Evolutionary conservation across 2,113 vertebrate species (phyloP).

Genomic region (Choloepus hoffmanni): DNA sequence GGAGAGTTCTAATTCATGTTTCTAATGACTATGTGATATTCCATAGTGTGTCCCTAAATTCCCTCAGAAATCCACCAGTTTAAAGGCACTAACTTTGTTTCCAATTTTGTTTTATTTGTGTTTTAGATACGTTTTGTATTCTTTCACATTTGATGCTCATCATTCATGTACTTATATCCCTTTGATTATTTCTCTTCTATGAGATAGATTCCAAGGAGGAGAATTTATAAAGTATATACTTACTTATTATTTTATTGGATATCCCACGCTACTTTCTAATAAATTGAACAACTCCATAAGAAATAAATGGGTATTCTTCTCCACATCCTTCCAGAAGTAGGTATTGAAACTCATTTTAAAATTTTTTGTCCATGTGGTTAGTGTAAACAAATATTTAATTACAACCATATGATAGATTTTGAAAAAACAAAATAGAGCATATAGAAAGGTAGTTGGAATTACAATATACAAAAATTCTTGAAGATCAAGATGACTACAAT

Average conservation of each 20-base stretch:
- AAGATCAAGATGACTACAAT: neutral
- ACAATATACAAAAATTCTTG: neutral
- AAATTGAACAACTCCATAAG: neutral
- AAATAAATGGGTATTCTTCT: neutral
- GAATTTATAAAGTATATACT: neutral
- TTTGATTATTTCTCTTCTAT: neutral
- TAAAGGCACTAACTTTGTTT: neutral
- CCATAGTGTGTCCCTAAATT: neutral
- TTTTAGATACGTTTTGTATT: neutral
- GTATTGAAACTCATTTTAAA: neutral
- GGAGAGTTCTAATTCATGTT: neutral
- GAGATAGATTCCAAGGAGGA: neutral
- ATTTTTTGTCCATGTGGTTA: neutral
- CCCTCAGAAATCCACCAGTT: neutral
- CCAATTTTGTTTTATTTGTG: neutral
- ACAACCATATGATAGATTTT: neutral
- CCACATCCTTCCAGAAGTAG: neutral
- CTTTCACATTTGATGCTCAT: neutral
- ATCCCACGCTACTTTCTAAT: neutral
- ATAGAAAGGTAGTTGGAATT: neutral
- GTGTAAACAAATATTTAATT: neutral
- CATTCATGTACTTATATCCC: neutral
- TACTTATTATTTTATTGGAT: neutral
- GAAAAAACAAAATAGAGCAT: neutral
- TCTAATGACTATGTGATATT: neutral